These are phyloP conservation scores for Polypterus senegalus DNA, from an alignment of 2,113 vertebrate species.

Conservation along the genomic window DNA sequence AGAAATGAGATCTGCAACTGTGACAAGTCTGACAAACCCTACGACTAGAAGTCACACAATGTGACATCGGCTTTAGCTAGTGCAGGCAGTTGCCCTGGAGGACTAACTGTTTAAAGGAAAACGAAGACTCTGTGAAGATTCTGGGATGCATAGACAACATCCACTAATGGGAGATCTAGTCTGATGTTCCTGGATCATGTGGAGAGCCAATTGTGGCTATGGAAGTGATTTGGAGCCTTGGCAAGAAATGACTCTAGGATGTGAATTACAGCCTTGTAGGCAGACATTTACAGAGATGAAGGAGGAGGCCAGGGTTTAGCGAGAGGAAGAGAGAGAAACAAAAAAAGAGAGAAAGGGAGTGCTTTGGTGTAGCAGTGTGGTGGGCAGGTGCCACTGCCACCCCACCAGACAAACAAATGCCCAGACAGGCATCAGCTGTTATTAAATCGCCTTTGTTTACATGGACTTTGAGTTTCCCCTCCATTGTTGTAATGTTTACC, in stretches of 20 bases:
- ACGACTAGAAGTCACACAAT: no score
- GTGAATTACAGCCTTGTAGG: not conserved
- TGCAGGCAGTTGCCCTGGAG: not conserved
- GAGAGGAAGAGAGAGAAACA: not conserved
- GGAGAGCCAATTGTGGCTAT: not conserved
- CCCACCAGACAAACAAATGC: no score
- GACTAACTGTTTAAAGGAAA: not conserved
- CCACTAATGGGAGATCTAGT: not conserved
- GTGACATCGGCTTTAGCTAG: no score
- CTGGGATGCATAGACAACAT: not conserved
- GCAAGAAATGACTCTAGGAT: no score
- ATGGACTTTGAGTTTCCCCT: no score
- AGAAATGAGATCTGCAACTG: no score
- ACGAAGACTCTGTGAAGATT: not conserved
- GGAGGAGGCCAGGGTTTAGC: not conserved
- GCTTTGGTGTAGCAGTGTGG: not conserved
- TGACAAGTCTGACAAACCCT: no score
- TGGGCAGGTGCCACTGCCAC: no score
- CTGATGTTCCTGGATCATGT: not conserved
- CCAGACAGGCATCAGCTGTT: no score
- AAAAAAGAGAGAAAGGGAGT: not conserved
- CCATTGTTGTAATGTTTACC: no score
- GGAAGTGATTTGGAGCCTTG: not conserved
- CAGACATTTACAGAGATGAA: slow-evolving; percentile 1
- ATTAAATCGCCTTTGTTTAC: no score